Evolutionary conservation across 2,888 invertebrate genomes (phyloP).

Genomic region (Phortica okadai): DNA sequence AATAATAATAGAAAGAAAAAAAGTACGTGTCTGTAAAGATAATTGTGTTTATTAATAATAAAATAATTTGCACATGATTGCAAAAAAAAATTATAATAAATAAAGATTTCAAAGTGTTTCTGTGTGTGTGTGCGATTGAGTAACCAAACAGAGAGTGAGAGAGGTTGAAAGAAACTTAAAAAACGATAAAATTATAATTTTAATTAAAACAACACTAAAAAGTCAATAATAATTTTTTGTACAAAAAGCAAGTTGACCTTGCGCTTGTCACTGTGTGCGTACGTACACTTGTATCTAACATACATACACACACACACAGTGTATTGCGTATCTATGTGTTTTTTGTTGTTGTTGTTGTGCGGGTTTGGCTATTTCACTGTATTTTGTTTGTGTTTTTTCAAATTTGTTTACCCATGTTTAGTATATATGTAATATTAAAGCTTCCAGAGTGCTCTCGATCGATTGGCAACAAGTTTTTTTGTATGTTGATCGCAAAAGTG

Average conservation of each 20-base stretch:
- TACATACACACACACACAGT: neutral
- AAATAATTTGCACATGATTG: neutral
- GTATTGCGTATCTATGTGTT: neutral
- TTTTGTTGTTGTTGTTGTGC: slow-evolving; percentile 6
- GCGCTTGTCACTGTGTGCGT: slow-evolving; percentile 13
- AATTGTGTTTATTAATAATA: slow-evolving; percentile 3
- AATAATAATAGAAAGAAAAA: slow-evolving; percentile 33
- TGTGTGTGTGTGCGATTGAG: neutral
- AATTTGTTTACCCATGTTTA: neutral
- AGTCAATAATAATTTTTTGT: slow-evolving; percentile 28
- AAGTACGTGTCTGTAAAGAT: slow-evolving; percentile 47
- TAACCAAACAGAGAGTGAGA: neutral
- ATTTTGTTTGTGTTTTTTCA: neutral
- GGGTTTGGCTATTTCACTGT: slow-evolving; percentile 5
- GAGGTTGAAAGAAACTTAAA: neutral
- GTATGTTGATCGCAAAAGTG: too few species aligned
- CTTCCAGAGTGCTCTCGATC: neutral
- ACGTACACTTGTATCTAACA: neutral
- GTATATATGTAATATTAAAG: neutral
- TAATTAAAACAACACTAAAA: slow-evolving; percentile 11
- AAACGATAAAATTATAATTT: neutral
- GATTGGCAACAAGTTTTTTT: too few species aligned
- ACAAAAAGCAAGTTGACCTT: slow-evolving; percentile 29
- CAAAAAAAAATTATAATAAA: neutral
- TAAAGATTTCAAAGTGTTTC: neutral